phyloP scores from a whole-genome alignment of 2,888 invertebrate species.

The Acleris sparsana region DNA sequence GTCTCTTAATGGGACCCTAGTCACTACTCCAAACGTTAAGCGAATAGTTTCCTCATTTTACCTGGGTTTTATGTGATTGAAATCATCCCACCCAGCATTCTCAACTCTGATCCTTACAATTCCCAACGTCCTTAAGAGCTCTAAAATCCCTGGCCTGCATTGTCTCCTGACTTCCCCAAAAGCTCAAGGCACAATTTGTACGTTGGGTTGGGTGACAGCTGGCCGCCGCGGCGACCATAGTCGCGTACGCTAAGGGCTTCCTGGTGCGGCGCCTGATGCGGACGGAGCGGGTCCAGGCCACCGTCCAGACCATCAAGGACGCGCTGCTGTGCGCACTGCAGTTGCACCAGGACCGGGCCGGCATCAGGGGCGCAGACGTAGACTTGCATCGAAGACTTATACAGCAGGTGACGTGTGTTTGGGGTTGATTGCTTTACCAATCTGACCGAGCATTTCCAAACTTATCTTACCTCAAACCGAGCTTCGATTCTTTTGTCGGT shows the following conservation, averaged over 20 bases:
- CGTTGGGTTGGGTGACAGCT: slow-evolving; percentile 51
- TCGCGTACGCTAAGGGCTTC: slow-evolving; percentile 89
- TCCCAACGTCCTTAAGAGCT: no score
- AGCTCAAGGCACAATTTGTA: slow-evolving; percentile 50
- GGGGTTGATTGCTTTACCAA: no score
- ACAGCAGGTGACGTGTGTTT: slow-evolving; percentile 83
- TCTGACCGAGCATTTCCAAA: no score
- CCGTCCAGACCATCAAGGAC: slow-evolving; percentile 91
- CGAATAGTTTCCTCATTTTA: no score
- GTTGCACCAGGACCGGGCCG: slow-evolving; percentile 85
- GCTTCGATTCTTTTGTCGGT: no score
- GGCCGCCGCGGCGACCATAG: slow-evolving; percentile 86
- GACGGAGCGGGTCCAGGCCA: slow-evolving; percentile 90
- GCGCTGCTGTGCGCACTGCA: slow-evolving; percentile 90
- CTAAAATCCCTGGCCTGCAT: background rate
- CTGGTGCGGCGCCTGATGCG: slow-evolving; percentile 91
- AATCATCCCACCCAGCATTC: no score
- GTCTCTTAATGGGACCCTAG: no score
- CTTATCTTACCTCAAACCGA: no score
- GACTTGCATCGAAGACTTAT: slow-evolving; percentile 89
- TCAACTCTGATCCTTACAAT: no score
- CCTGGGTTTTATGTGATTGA: no score
- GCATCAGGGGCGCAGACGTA: slow-evolving; percentile 86
- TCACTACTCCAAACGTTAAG: no score
- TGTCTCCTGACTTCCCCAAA: background rate